Conservation (phyloP, 2,888 invertebrate genomes). For the Halocaridina rubra region DNA sequence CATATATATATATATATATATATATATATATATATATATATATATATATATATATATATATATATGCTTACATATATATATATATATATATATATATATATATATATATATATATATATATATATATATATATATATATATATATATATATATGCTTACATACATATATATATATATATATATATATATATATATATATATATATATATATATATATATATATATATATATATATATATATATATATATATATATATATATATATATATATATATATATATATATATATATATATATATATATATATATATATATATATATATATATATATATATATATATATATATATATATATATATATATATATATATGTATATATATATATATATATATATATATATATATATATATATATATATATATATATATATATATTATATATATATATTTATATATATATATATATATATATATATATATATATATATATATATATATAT, state of each 20-base stretch:
- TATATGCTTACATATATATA: not conserved
- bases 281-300: not conserved
- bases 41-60: constrained; percentile 25
- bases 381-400: not conserved
- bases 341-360: not conserved
- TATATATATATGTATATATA: not conserved
- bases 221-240: not conserved
- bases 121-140: constrained; percentile 24
- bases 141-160: not conserved
- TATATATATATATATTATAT: not conserved
- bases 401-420: not conserved
- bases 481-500: not conserved
- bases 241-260: not conserved
- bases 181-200: not conserved
- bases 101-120: constrained; percentile 26
- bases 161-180: not conserved
- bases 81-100: constrained; percentile 23
- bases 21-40: constrained; percentile 27
- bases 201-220: not conserved
- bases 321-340: not conserved
- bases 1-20: constrained; percentile 15
- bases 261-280: not conserved
- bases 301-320: not conserved
- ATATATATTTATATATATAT: not conserved
- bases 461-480: not conserved